Evolutionary conservation across 2,113 vertebrate genomes (phyloP), one percentile per base, ranked within the genome.

Genomic region (Formicarius rufipectus): DNA sequence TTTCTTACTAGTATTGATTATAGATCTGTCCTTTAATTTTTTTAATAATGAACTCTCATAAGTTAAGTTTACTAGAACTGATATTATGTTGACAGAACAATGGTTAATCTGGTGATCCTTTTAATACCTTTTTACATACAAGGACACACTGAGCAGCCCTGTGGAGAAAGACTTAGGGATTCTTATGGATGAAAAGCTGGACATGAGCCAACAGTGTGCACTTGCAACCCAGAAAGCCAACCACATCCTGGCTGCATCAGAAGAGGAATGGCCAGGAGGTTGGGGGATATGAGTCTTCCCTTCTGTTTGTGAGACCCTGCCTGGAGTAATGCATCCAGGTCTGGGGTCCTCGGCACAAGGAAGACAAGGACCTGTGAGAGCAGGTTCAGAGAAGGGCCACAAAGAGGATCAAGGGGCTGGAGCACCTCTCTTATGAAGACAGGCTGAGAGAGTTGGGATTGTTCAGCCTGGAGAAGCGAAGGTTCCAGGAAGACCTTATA

Each of bases 241-340:
- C 6, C 30, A 55, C 55, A 20, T 42, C 21, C 47, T 55, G 30
- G n/a, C 25, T 42, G 35, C 35, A 35, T 55, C 21, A 11, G 31
- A 69, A 76, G 47, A 49, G 25, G 31, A 17, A 25, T 40, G 55
- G n/a, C 28, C 62, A 60, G 53, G 23, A 60, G 60, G n/a, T 22
- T 0, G 0, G 47, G n/a, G 24, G 53, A 82, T 55, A 3, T 40
- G 62, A 40, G 55, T 47, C 23, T 68, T 17, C 24, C 17, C 11
- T 11, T 68, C 53, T 35, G 0, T 9, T 18, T 89, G 30, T 76
- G 55, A 76, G 11, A 40, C 5, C 7, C 14, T 27, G 3, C 39
- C n/a, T 30, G 21, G 9, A 47, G 21, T 35, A 9, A 45, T 68
- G 21, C 79, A 62, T 69, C 62, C 62, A 53, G 28, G 5, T 22